Conservation (phyloP, 2,113 vertebrate species). For the Erpornis zantholeuca region DNA sequence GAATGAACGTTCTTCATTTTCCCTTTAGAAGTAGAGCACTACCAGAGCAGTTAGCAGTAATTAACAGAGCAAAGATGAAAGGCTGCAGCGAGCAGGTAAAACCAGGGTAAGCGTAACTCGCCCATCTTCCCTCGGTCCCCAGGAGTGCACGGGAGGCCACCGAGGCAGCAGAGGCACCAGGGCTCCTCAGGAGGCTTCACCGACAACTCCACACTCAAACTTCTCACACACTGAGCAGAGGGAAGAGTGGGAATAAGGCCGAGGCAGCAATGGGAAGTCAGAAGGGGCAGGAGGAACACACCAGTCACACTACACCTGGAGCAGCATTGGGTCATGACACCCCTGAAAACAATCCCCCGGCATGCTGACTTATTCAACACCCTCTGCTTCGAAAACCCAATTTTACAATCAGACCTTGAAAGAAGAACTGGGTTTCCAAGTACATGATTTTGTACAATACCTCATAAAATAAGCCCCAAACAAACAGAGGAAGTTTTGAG, state of each 20-base stretch:
- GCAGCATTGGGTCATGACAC: neutral
- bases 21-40: neutral
- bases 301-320: neutral
- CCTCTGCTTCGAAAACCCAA: neutral
- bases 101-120: neutral
- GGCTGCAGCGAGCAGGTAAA: neutral
- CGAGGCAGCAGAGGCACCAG: neutral
- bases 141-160: neutral
- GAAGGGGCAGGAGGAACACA: neutral
- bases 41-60: slow-evolving; percentile 29
- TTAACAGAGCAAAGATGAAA: slow-evolving; percentile 36
- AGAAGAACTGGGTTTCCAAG: neutral
- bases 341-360: neutral
- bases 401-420: neutral
- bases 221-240: neutral
- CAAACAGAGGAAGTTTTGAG: neutral
- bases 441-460: neutral
- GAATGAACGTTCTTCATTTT: neutral
- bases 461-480: neutral
- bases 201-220: neutral
- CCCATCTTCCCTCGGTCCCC: neutral
- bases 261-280: accelerated
- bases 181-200: neutral
- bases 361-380: neutral
- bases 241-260: accelerated